Conservation (phyloP, 2,113 vertebrate species). For the Indicator indicator region DNA sequence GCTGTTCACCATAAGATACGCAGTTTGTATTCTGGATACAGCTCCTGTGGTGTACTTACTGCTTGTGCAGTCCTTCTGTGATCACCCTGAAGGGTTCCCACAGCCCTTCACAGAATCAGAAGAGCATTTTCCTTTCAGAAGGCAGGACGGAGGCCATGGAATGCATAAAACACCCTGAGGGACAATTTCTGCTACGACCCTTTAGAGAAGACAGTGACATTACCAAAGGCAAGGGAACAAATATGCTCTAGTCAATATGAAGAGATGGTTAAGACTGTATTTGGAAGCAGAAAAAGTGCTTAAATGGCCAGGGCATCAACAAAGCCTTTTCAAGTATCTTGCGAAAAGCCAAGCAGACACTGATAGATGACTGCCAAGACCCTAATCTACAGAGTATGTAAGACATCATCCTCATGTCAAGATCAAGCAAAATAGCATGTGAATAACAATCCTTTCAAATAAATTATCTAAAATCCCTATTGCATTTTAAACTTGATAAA, state of each 20-base stretch:
- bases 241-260: background rate
- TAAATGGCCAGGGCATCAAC: background rate
- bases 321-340: background rate
- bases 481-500: background rate
- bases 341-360: background rate
- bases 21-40: background rate
- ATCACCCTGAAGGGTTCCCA: background rate
- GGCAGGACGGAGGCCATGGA: background rate
- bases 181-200: background rate
- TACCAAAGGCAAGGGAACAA: background rate
- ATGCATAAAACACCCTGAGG: background rate
- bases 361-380: background rate
- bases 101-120: background rate
- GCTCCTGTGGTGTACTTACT: background rate
- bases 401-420: background rate
- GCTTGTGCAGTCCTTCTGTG: background rate
- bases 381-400: background rate
- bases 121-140: background rate
- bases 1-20: background rate
- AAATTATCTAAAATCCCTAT: background rate
- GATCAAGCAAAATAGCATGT: background rate
- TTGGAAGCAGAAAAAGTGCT: background rate
- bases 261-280: background rate
- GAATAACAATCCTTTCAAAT: background rate
- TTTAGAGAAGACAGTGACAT: background rate